A percentile compares a stretch with the other conserved stretches of the same genome.
Conservation (phyloP, 2,888 invertebrate genomes). For the Mesoligia furuncula region DNA sequence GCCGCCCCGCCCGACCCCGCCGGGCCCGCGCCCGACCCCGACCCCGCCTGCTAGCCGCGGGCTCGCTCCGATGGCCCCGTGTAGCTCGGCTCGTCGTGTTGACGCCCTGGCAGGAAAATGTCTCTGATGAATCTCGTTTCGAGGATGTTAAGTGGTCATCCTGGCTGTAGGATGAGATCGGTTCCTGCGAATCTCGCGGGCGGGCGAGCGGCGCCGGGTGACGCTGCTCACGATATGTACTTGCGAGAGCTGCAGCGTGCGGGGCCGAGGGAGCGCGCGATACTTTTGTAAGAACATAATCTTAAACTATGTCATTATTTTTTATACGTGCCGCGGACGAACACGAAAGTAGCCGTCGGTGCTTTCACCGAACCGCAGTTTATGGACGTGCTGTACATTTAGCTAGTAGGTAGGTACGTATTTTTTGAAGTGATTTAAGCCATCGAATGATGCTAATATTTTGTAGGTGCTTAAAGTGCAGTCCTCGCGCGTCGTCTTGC, state of each 20-base stretch:
- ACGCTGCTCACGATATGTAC: background rate
- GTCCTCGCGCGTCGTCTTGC: background rate
- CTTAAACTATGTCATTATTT: constrained; percentile 64
- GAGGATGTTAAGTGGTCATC: background rate
- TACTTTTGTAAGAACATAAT: constrained; percentile 31
- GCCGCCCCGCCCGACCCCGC: constrained; percentile 29
- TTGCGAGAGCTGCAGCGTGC: background rate
- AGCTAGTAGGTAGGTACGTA: constrained; percentile 55
- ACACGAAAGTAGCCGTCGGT: constrained; percentile 51
- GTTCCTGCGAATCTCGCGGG: background rate
- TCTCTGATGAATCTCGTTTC: constrained; percentile 1
- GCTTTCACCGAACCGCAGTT: constrained; percentile 22
- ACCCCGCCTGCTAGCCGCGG: constrained; percentile 28
- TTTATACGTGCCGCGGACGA: constrained; percentile 64
- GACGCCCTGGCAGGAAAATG: background rate
- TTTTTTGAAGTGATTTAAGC: constrained; percentile 66
- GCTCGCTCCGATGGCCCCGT: background rate
- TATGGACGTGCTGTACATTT: constrained; percentile 41
- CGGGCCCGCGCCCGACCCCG: constrained; percentile 16
- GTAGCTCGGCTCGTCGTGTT: background rate
- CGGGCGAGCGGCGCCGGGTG: background rate
- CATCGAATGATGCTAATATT: constrained; percentile 54
- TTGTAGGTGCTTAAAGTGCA: constrained; percentile 22
- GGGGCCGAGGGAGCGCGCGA: background rate
- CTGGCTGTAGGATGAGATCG: background rate